phyloP scores from a whole-genome alignment of 2,888 invertebrate genomes.

The Papilio gigon region DNA sequence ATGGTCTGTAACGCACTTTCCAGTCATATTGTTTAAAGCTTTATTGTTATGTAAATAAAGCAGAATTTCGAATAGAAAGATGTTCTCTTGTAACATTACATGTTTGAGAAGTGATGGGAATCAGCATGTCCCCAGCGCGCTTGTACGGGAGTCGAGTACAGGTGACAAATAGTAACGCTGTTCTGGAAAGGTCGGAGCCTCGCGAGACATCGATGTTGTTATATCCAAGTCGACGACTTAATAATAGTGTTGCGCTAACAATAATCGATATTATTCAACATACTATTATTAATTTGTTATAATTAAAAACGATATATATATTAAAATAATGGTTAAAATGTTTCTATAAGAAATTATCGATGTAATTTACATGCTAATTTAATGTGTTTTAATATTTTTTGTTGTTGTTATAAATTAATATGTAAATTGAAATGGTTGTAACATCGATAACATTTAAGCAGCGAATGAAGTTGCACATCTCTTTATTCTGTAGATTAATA shows the following conservation, averaged over 20 bases:
- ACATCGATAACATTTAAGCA: constrained; percentile 51
- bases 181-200: constrained; percentile 73
- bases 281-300: neutral
- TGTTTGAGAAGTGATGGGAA: constrained; percentile 66
- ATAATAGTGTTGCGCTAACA: constrained; percentile 65
- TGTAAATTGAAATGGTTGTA: constrained; percentile 27
- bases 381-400: neutral
- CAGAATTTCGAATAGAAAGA: constrained; percentile 43
- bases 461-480: constrained; percentile 54
- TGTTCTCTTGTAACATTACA: constrained; percentile 50
- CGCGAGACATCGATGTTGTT: constrained; percentile 77
- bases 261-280: constrained; percentile 22
- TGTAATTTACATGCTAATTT: constrained; percentile 24
- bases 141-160: constrained; percentile 79
- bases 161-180: constrained; percentile 82
- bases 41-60: constrained; percentile 43
- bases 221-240: constrained; percentile 75
- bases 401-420: neutral
- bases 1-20: constrained; percentile 33
- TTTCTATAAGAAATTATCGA: constrained; percentile 44
- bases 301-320: neutral
- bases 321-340: neutral
- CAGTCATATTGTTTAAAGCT: constrained; percentile 44
- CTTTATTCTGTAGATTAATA: constrained; percentile 77
- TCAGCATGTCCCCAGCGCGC: constrained; percentile 74